Percentiles rank a stretch among this genome's conserved stretches.
phyloP scores from a whole-genome alignment of 2,113 vertebrate genomes.

The Calidris pugnax region DNA sequence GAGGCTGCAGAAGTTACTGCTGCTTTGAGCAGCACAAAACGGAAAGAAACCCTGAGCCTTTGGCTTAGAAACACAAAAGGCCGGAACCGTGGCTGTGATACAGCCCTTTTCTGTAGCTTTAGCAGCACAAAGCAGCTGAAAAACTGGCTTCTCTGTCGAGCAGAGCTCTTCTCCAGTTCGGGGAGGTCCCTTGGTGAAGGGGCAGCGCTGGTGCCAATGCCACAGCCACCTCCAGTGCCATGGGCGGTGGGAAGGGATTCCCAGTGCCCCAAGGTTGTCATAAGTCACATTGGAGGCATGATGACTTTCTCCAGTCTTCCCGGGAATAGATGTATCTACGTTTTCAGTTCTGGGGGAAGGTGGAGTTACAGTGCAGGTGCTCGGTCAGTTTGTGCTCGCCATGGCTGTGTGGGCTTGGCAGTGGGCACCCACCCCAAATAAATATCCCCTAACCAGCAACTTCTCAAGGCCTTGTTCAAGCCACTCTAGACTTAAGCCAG shows the following conservation, averaged over 20 bases:
- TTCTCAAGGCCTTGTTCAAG: not conserved
- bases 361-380: not conserved
- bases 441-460: not conserved
- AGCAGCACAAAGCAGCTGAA: not conserved
- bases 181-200: accelerated
- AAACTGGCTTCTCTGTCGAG: not conserved
- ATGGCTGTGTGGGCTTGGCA: accelerated
- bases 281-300: not conserved
- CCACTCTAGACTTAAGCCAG: not conserved
- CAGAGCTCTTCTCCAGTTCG: not conserved
- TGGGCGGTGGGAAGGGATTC: accelerated
- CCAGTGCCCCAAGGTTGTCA: not conserved
- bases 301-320: not conserved
- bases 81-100: not conserved
- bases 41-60: not conserved
- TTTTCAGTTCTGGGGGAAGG: not conserved
- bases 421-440: not conserved
- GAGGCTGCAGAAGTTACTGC: not conserved
- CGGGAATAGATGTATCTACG: accelerated
- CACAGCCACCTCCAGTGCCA: accelerated
- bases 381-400: not conserved
- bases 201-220: not conserved
- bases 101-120: not conserved
- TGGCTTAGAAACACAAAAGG: not conserved
- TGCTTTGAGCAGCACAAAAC: not conserved